Evolutionary conservation across 2,888 invertebrate genomes (phyloP).

Genomic region (Synanthedon vespiformis): DNA sequence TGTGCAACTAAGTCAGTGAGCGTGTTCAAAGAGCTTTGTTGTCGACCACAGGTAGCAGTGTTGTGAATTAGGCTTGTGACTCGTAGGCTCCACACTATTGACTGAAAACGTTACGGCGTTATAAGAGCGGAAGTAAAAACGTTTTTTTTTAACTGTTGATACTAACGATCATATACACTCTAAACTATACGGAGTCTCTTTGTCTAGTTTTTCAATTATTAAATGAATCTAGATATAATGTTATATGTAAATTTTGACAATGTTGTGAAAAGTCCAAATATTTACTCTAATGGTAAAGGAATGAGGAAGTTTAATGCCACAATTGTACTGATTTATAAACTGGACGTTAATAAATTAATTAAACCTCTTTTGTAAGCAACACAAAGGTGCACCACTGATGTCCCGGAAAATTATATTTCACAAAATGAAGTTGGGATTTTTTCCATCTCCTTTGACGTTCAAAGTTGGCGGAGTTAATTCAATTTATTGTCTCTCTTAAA

Average conservation of each 20-base stretch:
- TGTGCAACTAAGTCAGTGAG: not conserved
- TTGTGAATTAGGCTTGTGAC: conserved; percentile 13
- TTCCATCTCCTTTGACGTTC: conserved; percentile 55
- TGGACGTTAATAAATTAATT: conserved; percentile 56
- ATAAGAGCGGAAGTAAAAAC: not conserved
- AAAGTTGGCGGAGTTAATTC: conserved; percentile 59
- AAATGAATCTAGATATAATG: no score
- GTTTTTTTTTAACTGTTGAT: not conserved
- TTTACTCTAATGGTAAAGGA: no score
- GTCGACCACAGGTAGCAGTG: conserved; percentile 29
- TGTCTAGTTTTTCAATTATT: not conserved
- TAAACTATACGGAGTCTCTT: no score
- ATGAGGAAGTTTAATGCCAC: conserved; percentile 22
- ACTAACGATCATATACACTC: no score
- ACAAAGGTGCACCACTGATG: conserved; percentile 38
- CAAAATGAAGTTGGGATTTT: conserved; percentile 47
- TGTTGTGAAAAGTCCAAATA: not conserved
- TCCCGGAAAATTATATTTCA: conserved; percentile 55
- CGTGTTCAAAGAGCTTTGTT: conserved; percentile 51
- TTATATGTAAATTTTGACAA: not conserved
- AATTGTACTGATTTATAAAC: conserved; percentile 27
- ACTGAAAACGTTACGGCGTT: not conserved
- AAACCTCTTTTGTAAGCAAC: conserved; percentile 28
- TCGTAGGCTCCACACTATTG: not conserved
- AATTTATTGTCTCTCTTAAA: conserved; percentile 66